A percentile compares a stretch with the other conserved stretches of the same genome.
These are phyloP conservation scores for Poecilia wingei DNA, from an alignment of 2,797 vertebrate species.

Conservation along the genomic window DNA sequence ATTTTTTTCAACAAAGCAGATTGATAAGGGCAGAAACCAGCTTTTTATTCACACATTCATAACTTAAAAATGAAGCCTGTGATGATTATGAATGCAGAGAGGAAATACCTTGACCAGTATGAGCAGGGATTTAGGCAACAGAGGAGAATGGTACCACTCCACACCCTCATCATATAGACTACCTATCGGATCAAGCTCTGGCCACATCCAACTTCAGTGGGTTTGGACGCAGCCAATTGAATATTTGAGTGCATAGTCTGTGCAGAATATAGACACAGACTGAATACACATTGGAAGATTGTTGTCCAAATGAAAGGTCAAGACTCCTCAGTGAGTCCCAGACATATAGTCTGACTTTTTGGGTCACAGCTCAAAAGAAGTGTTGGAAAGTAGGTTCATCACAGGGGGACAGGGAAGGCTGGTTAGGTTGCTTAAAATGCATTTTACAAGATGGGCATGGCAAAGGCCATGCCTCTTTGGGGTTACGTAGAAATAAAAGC, in stretches of 20 bases:
- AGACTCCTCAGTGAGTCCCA: conserved; percentile 40
- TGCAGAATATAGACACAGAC: conserved; percentile 68
- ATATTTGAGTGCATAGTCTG: conserved; percentile 56
- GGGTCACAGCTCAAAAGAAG: conserved; percentile 65
- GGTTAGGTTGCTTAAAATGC: conserved; percentile 21
- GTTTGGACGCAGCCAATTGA: conserved; percentile 62
- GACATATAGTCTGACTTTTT: conserved; percentile 46
- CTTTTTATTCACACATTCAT: conserved; percentile 25
- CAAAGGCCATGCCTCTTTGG: conserved; percentile 1
- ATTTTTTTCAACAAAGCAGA: conserved; percentile 27
- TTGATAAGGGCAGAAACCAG: conserved; percentile 21
- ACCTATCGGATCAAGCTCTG: conserved; percentile 70
- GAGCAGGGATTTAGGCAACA: conserved; percentile 61
- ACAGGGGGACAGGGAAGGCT: conserved; percentile 10
- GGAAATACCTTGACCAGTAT: conserved; percentile 74
- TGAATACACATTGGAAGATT: conserved; percentile 57
- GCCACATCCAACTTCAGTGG: conserved; percentile 76
- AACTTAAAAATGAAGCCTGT: conserved; percentile 25
- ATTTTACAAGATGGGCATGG: conserved; percentile 15
- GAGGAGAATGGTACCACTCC: conserved; percentile 54
- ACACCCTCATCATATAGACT: conserved; percentile 64
- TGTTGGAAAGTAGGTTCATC: conserved; percentile 45
- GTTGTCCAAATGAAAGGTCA: conserved; percentile 67
- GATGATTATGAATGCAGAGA: conserved; percentile 70
- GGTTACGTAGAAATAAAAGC: conserved; percentile 13